A percentile compares a stretch with the other conserved stretches of the same genome.
phyloP scores from a whole-genome alignment of 2,797 vertebrate species.

The Meriones psammophilus region DNA sequence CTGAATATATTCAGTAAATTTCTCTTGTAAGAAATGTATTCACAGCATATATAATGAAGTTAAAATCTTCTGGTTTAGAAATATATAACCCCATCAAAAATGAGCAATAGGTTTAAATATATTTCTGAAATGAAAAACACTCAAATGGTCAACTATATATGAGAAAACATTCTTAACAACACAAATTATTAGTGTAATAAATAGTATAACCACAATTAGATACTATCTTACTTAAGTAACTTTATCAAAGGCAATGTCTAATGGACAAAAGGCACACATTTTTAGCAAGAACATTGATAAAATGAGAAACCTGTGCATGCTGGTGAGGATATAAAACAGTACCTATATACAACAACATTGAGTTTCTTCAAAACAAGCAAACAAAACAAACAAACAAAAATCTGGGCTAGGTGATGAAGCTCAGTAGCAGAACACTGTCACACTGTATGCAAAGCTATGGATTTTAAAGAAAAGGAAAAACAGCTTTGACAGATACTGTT shows the following conservation, averaged over 20 bases:
- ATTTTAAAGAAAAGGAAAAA: too few species aligned
- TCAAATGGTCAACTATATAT: not conserved
- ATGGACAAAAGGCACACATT: not conserved
- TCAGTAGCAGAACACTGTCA: not conserved
- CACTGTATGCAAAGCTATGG: too few species aligned
- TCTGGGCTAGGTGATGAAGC: not conserved
- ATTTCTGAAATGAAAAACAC: not conserved
- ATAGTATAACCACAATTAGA: not conserved
- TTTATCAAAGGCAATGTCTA: not conserved
- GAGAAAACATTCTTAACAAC: not conserved
- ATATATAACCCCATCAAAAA: not conserved
- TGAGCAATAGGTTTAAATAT: not conserved
- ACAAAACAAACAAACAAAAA: not conserved
- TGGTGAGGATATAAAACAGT: not conserved
- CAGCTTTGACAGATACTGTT: not conserved
- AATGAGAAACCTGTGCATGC: not conserved
- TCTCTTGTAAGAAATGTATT: not conserved
- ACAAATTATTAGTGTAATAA: not conserved
- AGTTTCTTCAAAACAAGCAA: not conserved
- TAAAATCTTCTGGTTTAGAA: not conserved
- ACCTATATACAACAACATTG: not conserved
- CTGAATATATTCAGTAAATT: not conserved
- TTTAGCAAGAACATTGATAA: not conserved
- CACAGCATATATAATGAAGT: too few species aligned
- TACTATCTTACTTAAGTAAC: not conserved